phyloP scores from a whole-genome alignment of 2,113 vertebrate genomes.

The Colistium nudipinnis region DNA sequence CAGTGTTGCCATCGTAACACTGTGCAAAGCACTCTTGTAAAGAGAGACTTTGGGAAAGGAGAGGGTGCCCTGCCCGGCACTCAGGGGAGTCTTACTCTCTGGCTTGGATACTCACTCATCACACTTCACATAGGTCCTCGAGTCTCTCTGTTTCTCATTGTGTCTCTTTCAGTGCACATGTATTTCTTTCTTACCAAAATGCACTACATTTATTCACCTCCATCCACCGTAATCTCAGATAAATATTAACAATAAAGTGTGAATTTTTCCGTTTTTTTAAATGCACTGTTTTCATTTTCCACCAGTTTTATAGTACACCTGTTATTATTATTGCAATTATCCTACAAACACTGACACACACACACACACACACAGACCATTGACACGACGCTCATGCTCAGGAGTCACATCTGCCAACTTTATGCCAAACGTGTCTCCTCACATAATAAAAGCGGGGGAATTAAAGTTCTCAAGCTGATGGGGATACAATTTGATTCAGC shows the following conservation, averaged over 20 bases:
- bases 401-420: conserved; percentile 38
- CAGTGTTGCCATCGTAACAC: conserved; percentile 66
- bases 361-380: conserved; percentile 15
- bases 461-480: conserved; percentile 21
- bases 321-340: background rate
- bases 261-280: background rate
- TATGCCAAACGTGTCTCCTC: conserved; percentile 17
- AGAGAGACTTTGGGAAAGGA: conserved; percentile 46
- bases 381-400: conserved; percentile 18
- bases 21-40: conserved; percentile 51
- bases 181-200: conserved; percentile 12
- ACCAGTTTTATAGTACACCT: conserved; percentile 9
- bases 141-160: conserved; percentile 35
- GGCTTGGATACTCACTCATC: conserved; percentile 55
- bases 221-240: background rate
- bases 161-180: conserved; percentile 18
- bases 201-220: conserved; percentile 27
- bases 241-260: conserved; percentile 15
- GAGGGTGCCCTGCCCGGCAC: conserved; percentile 38
- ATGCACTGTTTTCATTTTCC: conserved; percentile 7
- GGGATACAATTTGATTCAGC: conserved; percentile 11
- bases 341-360: conserved; percentile 10
- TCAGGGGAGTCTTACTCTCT: conserved; percentile 55
- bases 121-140: conserved; percentile 50
- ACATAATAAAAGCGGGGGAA: conserved; percentile 30